Evolutionary conservation across 2,113 vertebrate species (phyloP).

Genomic region (Lasiurus cinereus): DNA sequence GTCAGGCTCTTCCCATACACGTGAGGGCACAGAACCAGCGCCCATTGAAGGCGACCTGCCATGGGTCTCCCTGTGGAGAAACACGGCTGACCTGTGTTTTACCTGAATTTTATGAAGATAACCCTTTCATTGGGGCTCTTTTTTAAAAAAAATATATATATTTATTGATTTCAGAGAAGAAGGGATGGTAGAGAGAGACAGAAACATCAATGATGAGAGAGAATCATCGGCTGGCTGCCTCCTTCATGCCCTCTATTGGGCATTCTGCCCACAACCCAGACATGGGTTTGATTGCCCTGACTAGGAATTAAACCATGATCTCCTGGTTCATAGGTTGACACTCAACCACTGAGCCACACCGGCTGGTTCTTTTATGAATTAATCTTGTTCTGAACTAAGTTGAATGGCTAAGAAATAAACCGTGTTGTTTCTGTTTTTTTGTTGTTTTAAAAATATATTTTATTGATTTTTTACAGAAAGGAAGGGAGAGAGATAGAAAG

Average conservation of each 20-base stretch:
- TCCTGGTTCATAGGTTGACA: too few relatives aligned
- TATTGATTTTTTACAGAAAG: too few relatives aligned
- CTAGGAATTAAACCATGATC: too few relatives aligned
- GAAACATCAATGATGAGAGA: too few relatives aligned
- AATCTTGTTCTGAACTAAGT: not conserved
- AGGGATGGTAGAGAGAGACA: too few relatives aligned
- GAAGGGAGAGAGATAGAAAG: too few relatives aligned
- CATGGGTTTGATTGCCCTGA: too few relatives aligned
- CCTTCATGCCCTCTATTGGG: too few relatives aligned
- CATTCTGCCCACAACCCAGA: too few relatives aligned
- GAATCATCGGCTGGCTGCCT: too few relatives aligned
- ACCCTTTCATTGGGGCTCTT: not conserved
- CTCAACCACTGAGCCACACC: too few relatives aligned
- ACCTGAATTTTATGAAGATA: constrained; percentile 44
- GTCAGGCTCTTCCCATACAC: not conserved
- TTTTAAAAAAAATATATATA: not conserved
- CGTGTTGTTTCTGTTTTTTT: constrained; percentile 33
- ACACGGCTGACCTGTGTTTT: not conserved
- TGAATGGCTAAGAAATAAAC: not conserved
- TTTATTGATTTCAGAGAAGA: too few relatives aligned
- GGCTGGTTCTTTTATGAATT: not conserved
- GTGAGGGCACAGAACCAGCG: not conserved
- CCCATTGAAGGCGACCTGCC: not conserved
- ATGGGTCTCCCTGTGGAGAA: not conserved
- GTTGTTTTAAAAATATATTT: not conserved